Evolutionary conservation across 2,797 vertebrate species (phyloP).

Genomic region (Tapera naevia): DNA sequence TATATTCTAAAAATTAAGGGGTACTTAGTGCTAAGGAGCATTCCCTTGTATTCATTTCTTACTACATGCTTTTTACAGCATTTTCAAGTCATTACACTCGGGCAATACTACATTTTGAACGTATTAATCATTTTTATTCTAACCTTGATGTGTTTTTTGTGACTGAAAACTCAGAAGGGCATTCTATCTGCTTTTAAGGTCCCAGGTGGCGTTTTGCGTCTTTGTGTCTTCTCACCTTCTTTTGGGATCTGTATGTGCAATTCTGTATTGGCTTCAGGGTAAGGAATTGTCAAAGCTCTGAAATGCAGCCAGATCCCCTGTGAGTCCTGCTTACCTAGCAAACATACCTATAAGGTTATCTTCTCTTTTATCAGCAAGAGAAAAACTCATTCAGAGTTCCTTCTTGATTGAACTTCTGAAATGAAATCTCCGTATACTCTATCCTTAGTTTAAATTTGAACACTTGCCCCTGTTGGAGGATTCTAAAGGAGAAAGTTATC

Average conservation of each 20-base stretch:
- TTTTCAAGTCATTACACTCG: not conserved
- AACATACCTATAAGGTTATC: not conserved
- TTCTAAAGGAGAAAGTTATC: not conserved
- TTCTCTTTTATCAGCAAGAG: not conserved
- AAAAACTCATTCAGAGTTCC: not conserved
- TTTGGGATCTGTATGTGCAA: fast-evolving
- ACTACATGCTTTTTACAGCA: not conserved
- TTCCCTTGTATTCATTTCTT: not conserved
- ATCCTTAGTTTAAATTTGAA: not conserved
- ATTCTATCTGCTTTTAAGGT: not conserved
- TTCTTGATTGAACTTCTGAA: not conserved
- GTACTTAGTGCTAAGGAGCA: not conserved
- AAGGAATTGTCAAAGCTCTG: not conserved
- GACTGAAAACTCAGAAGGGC: not conserved
- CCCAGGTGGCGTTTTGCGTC: not conserved
- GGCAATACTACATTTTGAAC: not conserved
- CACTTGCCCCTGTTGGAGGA: fast-evolving
- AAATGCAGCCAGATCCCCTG: not conserved
- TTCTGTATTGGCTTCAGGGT: not conserved
- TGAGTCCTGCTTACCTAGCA: not conserved
- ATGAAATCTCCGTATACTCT: not conserved
- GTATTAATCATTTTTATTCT: not conserved
- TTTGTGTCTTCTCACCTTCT: not conserved
- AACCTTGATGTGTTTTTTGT: not conserved
- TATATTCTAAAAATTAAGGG: not conserved